Conservation (phyloP, 2,113 vertebrate genomes). For the Rhinolophus sinicus region DNA sequence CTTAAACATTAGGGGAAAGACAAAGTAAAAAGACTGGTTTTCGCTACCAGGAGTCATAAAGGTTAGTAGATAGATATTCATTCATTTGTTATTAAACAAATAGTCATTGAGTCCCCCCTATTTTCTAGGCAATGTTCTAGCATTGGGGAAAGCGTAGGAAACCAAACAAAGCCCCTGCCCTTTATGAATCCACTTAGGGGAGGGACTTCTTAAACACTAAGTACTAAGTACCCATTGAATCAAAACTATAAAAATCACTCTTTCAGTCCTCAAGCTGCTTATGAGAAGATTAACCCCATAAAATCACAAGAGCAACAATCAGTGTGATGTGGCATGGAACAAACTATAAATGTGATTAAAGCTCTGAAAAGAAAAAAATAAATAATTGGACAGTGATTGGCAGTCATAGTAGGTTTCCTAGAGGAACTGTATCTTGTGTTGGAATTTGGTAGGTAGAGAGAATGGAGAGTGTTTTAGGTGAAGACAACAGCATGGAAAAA, state of each 20-base stretch:
- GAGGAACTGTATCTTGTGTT: neutral
- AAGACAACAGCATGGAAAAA: neutral
- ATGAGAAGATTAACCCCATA: neutral
- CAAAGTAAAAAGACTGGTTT: neutral
- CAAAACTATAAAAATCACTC: neutral
- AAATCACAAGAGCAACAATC: neutral
- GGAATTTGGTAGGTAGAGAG: neutral
- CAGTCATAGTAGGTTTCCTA: neutral
- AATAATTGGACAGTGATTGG: neutral
- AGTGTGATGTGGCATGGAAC: neutral
- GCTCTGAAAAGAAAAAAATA: neutral
- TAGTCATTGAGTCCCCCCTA: neutral
- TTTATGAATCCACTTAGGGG: neutral
- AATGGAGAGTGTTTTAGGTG: neutral
- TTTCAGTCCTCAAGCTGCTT: neutral
- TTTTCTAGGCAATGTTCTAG: conserved; percentile 15
- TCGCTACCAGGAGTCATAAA: neutral
- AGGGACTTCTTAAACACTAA: neutral
- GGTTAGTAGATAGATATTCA: neutral
- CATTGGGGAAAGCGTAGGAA: neutral
- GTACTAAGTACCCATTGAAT: neutral
- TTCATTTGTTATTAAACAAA: conserved; percentile 26
- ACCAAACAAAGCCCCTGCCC: neutral
- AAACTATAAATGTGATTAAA: conserved; percentile 1
- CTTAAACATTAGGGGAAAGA: conserved; percentile 21